Base-by-base conservation (phyloP, 2,888 invertebrate species). In the Tachina grossa region DNA sequence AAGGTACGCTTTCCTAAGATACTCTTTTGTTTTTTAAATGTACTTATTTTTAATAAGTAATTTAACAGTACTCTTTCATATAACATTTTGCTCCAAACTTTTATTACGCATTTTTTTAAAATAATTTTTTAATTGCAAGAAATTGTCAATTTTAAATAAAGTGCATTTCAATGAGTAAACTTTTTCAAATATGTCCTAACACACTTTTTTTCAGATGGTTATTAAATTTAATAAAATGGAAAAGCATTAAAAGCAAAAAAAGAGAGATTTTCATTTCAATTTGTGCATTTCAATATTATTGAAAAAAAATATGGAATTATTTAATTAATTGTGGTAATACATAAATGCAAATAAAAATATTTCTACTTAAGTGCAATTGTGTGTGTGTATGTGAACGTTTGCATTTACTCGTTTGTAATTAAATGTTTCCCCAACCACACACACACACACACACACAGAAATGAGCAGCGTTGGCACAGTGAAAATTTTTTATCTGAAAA, bases 271-370 rank as follows among this genome's bases (percentile, higher is more conserved):
- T n/a, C 9, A 59, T 9, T 31, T 65, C n/a, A 55, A 53, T 43
- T 55, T 82, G 11, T 22, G 14, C 49, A 61, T 78, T 78, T 61
- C 31, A 45, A 31, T 45, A 13, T 14, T 53, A 65, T 65, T 49
- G 47, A 49, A 74, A 59, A 16, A 41, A 39, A 31, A 72, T 41
- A 55, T 47, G 53, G 10, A 71, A 72, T 77, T 66, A 83, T 83
- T 83, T 83, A 83, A 83, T 83, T 83, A 77, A 77, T 65, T 77
- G 83, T 55, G 76, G 76, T 59, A 31, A 31, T 31, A 6, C 31
- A 31, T 31, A 31, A 53, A n/a, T 43, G 61, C 16, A 71, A 80
- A 72, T 41, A 66, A 19, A 31, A 31, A 39, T 6, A 31, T 31
- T 31, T 19, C 10, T 65, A 47, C 14, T 53, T 22, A 45, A 31